A percentile compares a stretch with the other conserved stretches of the same genome.
These are phyloP conservation scores for Onychomys arenicola DNA, from an alignment of 2,797 vertebrate genomes.

Conservation along the genomic window DNA sequence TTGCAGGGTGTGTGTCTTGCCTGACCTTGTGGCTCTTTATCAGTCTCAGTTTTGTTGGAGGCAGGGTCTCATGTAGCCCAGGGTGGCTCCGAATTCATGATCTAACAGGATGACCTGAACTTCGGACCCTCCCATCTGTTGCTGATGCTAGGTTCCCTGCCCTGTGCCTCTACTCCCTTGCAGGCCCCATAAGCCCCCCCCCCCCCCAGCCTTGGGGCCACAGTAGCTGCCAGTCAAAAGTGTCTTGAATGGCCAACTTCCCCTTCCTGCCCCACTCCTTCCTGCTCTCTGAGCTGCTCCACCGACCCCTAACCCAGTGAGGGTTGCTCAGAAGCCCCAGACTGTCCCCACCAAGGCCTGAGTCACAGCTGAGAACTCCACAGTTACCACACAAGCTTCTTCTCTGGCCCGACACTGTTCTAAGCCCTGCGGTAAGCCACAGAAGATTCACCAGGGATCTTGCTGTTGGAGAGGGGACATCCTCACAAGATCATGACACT, in stretches of 20 bases:
- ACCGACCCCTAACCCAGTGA: not conserved
- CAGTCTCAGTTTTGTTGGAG: not conserved
- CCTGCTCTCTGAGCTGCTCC: constrained; percentile 6
- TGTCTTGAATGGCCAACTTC: constrained; percentile 38
- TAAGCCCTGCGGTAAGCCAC: not conserved
- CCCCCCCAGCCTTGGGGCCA: not conserved
- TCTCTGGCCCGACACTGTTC: not conserved
- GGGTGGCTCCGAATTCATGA: not conserved
- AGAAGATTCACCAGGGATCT: not conserved
- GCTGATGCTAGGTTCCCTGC: not conserved
- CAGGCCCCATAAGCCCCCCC: not conserved
- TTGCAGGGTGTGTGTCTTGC: not conserved
- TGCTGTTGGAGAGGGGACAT: not conserved
- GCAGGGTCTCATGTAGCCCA: not conserved
- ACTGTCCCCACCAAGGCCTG: constrained; percentile 38
- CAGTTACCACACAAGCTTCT: not conserved
- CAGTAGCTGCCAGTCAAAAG: not conserved
- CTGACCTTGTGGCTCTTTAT: not conserved
- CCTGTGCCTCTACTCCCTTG: not conserved
- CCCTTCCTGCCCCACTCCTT: not conserved
- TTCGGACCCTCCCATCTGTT: not conserved
- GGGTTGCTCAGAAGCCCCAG: constrained; percentile 48
- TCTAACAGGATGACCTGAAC: not conserved
- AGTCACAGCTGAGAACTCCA: constrained; percentile 47
- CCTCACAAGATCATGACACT: not conserved